Conservation (phyloP, 2,113 vertebrate genomes). For the Dromaius novaehollandiae region DNA sequence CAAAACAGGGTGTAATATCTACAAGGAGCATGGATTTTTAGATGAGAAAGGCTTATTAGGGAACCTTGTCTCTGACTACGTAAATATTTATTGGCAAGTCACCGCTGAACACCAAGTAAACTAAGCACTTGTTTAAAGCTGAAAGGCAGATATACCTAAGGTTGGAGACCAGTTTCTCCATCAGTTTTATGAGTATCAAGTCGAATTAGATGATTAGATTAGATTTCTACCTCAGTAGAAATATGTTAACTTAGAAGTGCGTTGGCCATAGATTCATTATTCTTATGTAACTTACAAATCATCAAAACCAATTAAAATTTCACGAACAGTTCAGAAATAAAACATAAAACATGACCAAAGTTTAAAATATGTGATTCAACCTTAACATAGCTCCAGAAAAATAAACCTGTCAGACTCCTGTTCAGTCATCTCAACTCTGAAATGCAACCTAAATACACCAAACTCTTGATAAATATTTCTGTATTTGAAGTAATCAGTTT, state of each 20-base stretch:
- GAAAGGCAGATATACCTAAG: background rate
- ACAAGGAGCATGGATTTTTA: background rate
- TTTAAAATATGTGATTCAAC: background rate
- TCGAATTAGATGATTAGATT: background rate
- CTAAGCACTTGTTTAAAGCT: background rate
- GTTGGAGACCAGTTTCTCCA: background rate
- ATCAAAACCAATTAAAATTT: background rate
- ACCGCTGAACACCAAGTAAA: background rate
- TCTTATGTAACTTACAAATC: background rate
- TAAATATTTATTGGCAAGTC: background rate
- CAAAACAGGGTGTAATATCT: background rate
- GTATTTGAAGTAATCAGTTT: background rate
- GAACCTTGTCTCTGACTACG: background rate
- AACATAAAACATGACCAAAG: no score
- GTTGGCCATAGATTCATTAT: background rate
- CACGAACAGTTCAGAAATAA: background rate
- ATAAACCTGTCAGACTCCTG: background rate
- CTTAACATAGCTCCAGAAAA: background rate
- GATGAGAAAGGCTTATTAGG: background rate
- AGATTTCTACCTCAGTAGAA: background rate
- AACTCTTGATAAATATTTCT: background rate
- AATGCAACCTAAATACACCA: background rate
- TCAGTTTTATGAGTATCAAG: background rate
- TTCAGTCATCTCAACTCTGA: background rate
- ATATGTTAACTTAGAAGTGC: background rate